Conservation (phyloP, 2,113 vertebrate species). For the Oplegnathus fasciatus region DNA sequence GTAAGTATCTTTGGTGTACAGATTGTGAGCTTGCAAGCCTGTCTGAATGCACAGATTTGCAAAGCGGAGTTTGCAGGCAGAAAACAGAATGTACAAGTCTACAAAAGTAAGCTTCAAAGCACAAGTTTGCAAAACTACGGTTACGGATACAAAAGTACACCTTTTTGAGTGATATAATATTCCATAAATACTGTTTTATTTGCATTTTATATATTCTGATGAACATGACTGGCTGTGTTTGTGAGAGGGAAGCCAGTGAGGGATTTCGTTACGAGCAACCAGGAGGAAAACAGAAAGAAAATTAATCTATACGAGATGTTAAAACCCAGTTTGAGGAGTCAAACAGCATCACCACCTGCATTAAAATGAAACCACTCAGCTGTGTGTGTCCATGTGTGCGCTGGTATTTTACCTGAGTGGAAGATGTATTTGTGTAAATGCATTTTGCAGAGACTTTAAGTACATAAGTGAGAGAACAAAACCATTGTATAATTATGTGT, state of each 20-base stretch:
- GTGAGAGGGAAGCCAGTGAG: neutral
- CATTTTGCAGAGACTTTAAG: conserved; percentile 7
- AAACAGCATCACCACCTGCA: neutral
- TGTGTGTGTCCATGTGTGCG: neutral
- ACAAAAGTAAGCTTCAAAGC: too few species aligned
- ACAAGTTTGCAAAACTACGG: too few species aligned
- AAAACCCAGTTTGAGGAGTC: neutral
- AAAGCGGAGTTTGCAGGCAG: too few species aligned
- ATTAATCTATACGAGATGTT: neutral
- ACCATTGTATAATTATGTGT: neutral
- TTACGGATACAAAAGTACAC: too few species aligned
- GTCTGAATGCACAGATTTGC: too few species aligned
- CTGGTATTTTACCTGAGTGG: conserved; percentile 7
- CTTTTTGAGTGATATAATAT: too few species aligned
- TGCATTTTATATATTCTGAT: neutral
- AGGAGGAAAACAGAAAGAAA: neutral
- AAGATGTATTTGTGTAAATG: neutral
- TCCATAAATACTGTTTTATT: too few species aligned
- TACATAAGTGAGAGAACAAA: neutral
- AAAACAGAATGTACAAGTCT: too few species aligned
- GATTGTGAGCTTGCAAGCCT: too few species aligned
- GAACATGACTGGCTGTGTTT: neutral
- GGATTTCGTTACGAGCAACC: neutral
- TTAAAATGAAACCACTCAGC: conserved; percentile 4
- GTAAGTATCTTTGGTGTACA: too few species aligned